Conservation (phyloP, 2,888 invertebrate genomes). For the Campaea margaritaria region DNA sequence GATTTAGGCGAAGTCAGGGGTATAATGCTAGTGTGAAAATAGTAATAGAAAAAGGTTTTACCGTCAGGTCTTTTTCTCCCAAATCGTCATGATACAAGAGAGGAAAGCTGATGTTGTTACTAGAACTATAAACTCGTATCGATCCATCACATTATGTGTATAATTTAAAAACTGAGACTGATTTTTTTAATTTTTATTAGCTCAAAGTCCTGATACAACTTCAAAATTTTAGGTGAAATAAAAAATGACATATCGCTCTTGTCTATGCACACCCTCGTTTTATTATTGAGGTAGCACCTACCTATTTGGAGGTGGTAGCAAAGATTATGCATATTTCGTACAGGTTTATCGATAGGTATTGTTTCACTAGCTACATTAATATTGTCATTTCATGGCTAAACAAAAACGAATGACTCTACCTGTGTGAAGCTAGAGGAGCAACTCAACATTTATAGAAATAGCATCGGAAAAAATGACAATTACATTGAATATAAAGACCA, state of each 20-base stretch:
- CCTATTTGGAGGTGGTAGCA: no score
- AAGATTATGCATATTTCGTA: no score
- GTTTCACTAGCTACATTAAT: no score
- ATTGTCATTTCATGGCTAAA: slow-evolving; percentile 11
- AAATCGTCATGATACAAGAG: slow-evolving; percentile 61
- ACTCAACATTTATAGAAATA: slow-evolving; percentile 62
- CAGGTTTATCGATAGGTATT: no score
- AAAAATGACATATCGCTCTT: no score
- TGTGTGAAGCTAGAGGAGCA: slow-evolving; percentile 47
- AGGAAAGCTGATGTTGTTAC: slow-evolving; percentile 59
- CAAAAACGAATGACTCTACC: slow-evolving; percentile 50
- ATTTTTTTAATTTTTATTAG: neutral
- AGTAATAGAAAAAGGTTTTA: slow-evolving; percentile 30
- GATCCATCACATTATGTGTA: slow-evolving; percentile 60
- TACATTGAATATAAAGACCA: slow-evolving; percentile 60
- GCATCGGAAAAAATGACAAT: slow-evolving; percentile 68
- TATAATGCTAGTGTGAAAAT: no score
- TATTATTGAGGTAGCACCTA: no score
- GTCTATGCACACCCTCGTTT: no score
- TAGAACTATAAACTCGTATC: slow-evolving; percentile 47
- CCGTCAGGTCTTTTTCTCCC: slow-evolving; percentile 58
- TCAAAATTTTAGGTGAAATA: no score
- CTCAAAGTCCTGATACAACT: no score
- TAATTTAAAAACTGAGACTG: neutral
- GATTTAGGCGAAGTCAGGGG: no score